Conservation (phyloP, 2,113 vertebrate species). For the Psilopogon haemacephalus region DNA sequence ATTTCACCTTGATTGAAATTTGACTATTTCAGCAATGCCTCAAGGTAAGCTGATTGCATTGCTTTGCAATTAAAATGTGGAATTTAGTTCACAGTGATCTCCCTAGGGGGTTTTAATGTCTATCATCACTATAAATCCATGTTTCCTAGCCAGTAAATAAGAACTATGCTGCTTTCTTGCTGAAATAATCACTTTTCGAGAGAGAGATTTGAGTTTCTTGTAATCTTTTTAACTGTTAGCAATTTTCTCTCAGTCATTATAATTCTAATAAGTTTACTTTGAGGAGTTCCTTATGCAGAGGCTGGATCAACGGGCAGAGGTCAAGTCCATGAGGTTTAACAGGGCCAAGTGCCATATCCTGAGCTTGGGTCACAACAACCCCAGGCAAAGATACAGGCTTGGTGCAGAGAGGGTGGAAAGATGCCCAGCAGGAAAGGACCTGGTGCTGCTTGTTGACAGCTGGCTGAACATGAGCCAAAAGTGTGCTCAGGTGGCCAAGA, state of each 20-base stretch:
- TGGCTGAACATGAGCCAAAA: no score
- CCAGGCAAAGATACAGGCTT: no score
- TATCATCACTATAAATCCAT: slow-evolving; percentile 22
- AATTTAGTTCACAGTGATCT: neutral
- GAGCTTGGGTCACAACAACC: no score
- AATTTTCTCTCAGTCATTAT: neutral
- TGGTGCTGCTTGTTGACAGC: no score
- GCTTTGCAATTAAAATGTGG: slow-evolving; percentile 11
- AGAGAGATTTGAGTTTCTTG: slow-evolving; percentile 1
- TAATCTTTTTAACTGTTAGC: neutral
- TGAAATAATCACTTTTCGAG: slow-evolving; percentile 37
- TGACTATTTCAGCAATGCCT: neutral
- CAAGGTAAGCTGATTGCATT: neutral
- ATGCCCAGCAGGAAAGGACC: no score
- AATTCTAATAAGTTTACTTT: slow-evolving; percentile 23
- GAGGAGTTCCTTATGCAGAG: neutral
- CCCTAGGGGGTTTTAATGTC: neutral
- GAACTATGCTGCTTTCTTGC: neutral
- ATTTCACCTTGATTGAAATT: neutral
- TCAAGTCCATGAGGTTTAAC: no score
- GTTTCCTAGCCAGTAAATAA: slow-evolving; percentile 35
- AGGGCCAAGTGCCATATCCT: no score
- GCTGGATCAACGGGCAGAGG: neutral
- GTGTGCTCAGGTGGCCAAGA: no score
- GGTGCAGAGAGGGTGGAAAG: no score